A percentile compares a stretch with the other conserved stretches of the same genome.
These are phyloP conservation scores for Calcarius lapponicus DNA, from an alignment of 2,797 vertebrate genomes.

Conservation along the genomic window DNA sequence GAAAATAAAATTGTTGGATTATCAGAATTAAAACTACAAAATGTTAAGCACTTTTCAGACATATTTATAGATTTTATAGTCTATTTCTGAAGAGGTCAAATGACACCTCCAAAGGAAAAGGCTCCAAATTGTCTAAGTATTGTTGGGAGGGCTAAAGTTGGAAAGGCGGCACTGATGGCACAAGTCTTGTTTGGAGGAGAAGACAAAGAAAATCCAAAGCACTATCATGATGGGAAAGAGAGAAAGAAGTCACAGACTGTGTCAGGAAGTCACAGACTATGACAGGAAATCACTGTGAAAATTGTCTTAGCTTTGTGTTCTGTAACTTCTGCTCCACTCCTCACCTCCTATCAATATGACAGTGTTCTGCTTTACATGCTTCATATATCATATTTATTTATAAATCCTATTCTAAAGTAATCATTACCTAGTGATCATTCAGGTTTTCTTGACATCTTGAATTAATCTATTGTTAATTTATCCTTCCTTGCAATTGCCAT, in stretches of 20 bases:
- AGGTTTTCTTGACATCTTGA: neutral
- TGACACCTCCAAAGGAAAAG: neutral
- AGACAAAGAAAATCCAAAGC: neutral
- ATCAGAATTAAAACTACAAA: neutral
- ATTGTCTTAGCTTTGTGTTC: neutral
- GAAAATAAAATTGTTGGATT: neutral
- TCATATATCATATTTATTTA: neutral
- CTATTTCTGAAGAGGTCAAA: neutral
- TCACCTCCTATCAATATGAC: neutral
- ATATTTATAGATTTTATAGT: neutral
- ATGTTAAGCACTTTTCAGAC: neutral
- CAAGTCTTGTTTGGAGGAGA: accelerated
- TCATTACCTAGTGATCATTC: neutral
- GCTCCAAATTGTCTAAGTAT: neutral
- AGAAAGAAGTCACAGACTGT: neutral
- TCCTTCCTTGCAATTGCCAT: neutral
- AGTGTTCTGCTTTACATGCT: neutral
- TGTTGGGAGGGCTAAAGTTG: neutral
- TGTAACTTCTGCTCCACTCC: neutral
- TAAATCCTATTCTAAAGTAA: neutral
- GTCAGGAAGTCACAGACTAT: neutral
- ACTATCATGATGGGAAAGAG: neutral
- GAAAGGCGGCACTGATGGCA: neutral
- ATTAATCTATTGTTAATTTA: neutral
- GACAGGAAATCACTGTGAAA: neutral